Evolutionary conservation across 1,140 invertebrate species (phyloP), one percentile per base, ranked within the genome.

Genomic region (Drosophila mayri): DNA sequence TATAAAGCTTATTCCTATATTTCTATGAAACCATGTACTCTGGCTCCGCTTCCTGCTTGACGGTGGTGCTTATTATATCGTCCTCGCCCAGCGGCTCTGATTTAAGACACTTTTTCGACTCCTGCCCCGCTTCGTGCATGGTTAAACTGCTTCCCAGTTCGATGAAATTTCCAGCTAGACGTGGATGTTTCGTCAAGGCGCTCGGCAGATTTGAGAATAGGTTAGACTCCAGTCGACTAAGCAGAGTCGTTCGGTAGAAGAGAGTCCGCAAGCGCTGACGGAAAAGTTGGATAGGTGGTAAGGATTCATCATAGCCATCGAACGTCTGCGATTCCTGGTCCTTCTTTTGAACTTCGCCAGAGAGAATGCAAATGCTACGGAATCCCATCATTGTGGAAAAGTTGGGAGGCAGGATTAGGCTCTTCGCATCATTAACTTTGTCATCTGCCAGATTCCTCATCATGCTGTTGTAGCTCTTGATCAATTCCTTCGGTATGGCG

Each of bases 381-480:
- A 92, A 91, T 0, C 68, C 88, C 76, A 91, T 84, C 66, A 90
- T 70, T n/a, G 90, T 88, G 8, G 76, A 83, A 76, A 73, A 92
- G 47, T 64, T 92, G 0, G 92, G 85, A 8, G 88, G 86, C 43
- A 92, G 28, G 0, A 81, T 30, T 0, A 20, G 57, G 38, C 25
- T 35, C 14, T n/a, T 50, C 2, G 20, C 11, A 22, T 20, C 32
- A 10, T 4, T 12, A 6, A 3, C 14, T 10, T 11, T 54, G 14
- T 40, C 47, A 5, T 46, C 14, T 8, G 57, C 25, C 2, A 81
- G 37, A 20, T 63, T 25, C 1, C 41, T 25, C 6, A 90, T 18
- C 70, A 78, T 62, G 28, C 30, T 37, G 41, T 59, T 79, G 32
- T 83, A 85, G 38, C 35, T 55, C 1, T 44, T 47, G 20, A 37